These are phyloP conservation scores for Aspidiotus rigidus DNA, from an alignment of 2,888 invertebrate species.

Conservation along the genomic window DNA sequence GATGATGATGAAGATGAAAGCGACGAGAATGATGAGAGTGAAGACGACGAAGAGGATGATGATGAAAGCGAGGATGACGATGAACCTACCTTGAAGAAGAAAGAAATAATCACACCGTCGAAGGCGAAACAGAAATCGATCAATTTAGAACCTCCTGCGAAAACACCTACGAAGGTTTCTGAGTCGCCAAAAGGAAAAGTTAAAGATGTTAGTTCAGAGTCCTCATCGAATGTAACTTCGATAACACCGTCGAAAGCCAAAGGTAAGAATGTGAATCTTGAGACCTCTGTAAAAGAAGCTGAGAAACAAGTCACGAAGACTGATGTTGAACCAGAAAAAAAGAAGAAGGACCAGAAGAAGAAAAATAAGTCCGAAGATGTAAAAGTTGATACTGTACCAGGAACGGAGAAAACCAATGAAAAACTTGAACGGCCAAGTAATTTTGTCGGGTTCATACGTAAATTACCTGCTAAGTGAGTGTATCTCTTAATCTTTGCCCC, in stretches of 20 bases:
- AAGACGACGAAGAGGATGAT: conserved; percentile 9
- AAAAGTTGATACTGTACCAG: background rate
- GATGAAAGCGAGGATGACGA: background rate
- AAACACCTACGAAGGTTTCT: too few relatives aligned
- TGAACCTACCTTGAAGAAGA: background rate
- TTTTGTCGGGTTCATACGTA: background rate
- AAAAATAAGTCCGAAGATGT: background rate
- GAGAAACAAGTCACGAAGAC: background rate
- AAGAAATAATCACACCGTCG: background rate
- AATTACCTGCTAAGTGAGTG: background rate
- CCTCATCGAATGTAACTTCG: background rate
- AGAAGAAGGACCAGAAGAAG: background rate
- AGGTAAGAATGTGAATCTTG: background rate
- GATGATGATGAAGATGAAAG: conserved; percentile 2
- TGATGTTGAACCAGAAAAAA: too few relatives aligned
- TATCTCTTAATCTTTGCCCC: too few relatives aligned
- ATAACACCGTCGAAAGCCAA: background rate
- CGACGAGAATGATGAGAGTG: conserved; percentile 10
- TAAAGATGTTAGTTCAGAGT: background rate
- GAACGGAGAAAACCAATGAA: background rate
- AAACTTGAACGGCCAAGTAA: background rate
- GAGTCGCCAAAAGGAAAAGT: too few relatives aligned
- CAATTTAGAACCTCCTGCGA: too few relatives aligned
- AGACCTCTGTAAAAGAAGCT: background rate
- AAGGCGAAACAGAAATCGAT: background rate